Evolutionary conservation across 1,140 invertebrate species (phyloP).

Genomic region (Leptoteleia sp.): DNA sequence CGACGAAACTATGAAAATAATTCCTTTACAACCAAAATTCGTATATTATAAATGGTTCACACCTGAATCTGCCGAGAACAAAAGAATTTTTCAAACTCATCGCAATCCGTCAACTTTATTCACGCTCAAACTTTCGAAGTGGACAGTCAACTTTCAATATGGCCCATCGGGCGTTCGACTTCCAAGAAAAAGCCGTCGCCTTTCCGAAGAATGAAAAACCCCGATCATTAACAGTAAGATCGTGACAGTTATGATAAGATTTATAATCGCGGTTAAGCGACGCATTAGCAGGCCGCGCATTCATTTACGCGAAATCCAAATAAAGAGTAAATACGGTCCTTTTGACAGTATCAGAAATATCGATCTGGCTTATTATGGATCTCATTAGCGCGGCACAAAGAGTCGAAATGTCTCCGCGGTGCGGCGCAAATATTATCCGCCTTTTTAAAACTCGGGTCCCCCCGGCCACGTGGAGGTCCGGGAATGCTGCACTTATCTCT

Average conservation of each 20-base stretch:
- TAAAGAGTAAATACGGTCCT: slow-evolving; percentile 52
- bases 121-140: slow-evolving; percentile 9
- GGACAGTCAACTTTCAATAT: background rate
- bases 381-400: slow-evolving; percentile 63
- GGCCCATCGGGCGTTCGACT: too few species aligned
- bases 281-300: slow-evolving; percentile 23
- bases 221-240: slow-evolving; percentile 22
- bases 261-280: slow-evolving; percentile 43
- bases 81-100: background rate
- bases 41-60: too few species aligned
- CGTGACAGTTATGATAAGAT: slow-evolving; percentile 46
- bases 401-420: slow-evolving; percentile 52
- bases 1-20: too few species aligned
- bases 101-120: background rate
- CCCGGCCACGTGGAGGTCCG: slow-evolving; percentile 62
- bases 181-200: slow-evolving; percentile 3
- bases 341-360: slow-evolving; percentile 60
- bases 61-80: too few species aligned
- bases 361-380: slow-evolving; percentile 60
- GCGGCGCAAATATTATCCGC: slow-evolving; percentile 56
- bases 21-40: too few species aligned
- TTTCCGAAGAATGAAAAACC: slow-evolving; percentile 9
- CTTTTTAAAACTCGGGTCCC: slow-evolving; percentile 61
- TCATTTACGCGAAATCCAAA: slow-evolving; percentile 53
- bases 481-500: slow-evolving; percentile 65